phyloP scores from a whole-genome alignment of 2,797 vertebrate genomes.

The Cryptoprocta ferox region DNA sequence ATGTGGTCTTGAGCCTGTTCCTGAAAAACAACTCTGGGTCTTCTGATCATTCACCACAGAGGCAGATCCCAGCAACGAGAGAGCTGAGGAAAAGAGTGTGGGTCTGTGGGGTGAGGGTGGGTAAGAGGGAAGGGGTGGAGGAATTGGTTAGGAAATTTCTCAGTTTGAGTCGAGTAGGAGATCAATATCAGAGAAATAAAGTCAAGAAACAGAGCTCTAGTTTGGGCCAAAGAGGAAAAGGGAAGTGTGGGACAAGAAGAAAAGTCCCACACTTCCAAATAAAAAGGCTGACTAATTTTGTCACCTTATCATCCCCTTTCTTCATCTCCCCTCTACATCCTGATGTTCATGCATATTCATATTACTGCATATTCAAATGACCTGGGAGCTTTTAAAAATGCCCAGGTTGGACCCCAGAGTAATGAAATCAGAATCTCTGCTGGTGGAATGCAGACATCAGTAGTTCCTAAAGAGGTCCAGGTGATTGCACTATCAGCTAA shows the following conservation, averaged over 20 bases:
- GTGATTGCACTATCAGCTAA: background rate
- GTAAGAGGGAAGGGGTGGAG: background rate
- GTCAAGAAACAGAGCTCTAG: background rate
- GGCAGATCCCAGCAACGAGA: background rate
- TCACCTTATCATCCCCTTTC: background rate
- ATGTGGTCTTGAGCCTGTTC: background rate
- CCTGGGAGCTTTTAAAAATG: background rate
- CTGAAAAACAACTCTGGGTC: background rate
- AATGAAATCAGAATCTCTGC: background rate
- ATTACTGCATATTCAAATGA: background rate
- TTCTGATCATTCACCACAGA: background rate
- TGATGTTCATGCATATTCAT: background rate
- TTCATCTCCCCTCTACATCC: background rate
- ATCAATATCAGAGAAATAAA: background rate
- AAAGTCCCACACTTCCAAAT: background rate
- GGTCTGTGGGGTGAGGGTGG: fast-evolving
- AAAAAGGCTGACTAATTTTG: background rate
- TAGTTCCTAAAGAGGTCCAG: background rate
- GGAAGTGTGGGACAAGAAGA: background rate
- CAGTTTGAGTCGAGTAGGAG: background rate
- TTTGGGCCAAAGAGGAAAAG: background rate
- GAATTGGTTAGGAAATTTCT: background rate
- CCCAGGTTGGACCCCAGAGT: background rate
- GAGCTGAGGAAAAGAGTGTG: background rate
- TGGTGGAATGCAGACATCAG: background rate